A percentile compares a stretch with the other conserved stretches of the same genome.
Conservation (phyloP, 2,888 invertebrate species). For the Eilema sororculum region DNA sequence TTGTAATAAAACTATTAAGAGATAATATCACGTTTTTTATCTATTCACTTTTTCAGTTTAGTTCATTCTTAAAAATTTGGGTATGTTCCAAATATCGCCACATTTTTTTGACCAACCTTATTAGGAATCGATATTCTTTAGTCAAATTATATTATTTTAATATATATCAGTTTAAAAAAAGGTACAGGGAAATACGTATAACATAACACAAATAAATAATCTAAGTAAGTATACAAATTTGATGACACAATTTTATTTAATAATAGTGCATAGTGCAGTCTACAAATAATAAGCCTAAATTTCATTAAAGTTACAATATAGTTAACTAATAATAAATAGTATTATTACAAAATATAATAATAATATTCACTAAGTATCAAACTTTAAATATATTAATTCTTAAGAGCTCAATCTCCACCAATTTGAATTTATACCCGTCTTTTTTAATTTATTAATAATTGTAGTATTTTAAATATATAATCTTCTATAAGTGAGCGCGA, state of each 20-base stretch:
- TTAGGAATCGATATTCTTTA: background rate
- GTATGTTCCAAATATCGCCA: too few relatives aligned
- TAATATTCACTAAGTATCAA: conserved; percentile 4
- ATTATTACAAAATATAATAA: background rate
- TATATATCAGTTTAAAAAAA: background rate
- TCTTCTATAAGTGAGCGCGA: background rate
- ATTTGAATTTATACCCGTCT: background rate
- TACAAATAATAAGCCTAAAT: conserved; percentile 1
- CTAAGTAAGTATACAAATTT: background rate
- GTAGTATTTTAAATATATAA: background rate
- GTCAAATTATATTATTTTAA: background rate
- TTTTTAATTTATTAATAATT: background rate
- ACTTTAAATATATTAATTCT: background rate
- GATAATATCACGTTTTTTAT: background rate
- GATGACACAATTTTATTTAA: background rate
- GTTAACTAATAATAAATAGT: background rate
- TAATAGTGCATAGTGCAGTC: background rate
- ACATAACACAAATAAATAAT: too few relatives aligned
- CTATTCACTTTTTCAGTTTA: too few relatives aligned
- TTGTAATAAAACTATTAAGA: background rate
- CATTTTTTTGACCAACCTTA: background rate
- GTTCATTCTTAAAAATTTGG: too few relatives aligned
- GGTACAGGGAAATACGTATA: background rate
- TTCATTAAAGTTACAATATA: background rate
- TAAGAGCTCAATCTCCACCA: background rate